Base-by-base conservation (phyloP, 2,888 invertebrate genomes). In the Microchrysa polita region DNA sequence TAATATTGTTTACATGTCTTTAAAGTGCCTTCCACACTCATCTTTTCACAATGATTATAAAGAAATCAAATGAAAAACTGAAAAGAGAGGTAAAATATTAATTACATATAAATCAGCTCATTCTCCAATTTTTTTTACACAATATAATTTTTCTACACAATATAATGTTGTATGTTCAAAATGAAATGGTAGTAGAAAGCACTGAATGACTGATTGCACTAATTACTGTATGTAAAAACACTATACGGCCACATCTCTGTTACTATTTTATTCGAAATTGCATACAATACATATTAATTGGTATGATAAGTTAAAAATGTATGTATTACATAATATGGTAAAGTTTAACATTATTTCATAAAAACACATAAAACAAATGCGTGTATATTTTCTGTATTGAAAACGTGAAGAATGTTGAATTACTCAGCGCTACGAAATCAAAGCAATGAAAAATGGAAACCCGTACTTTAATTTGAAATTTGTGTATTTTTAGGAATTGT, bases 401-500 rank as follows among this genome's bases (percentile, higher is more conserved):
- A 22, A 67, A 34, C 27, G 27, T 7, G 2, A 23, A 52, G 53
- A 67, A 67, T 48, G 18, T 18, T 10, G 44, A 18, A 48, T 14
- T 0, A 48, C 12, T 7, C 48, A 48, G 16, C 14, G 7, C 2
- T 34, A 34, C 27, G 7, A 34, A 65, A 48, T 12, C 7, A 65
- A 23, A 65, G 20, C 44, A 48, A 65, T 5, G 48, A 52, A 12
- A 61, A 48, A 48, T 65, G n/a, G 27, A 67, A 67, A 52, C 52
- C 57, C 57, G 55, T 69, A 67, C 67, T 73, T 7, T 34, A 5
- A 57, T 69, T 69, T 69, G 55, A 72, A 73, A 75, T 55, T 34
- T 75, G 75, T 75, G 73, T 73, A 75, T 75, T 75, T 75, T 73
- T 73, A 75, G 73, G 55, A 42, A 53, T 69, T 55, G 75, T 73